These are phyloP conservation scores for Peromyscus polionotus DNA, from an alignment of 2,113 vertebrate species.

Conservation along the genomic window DNA sequence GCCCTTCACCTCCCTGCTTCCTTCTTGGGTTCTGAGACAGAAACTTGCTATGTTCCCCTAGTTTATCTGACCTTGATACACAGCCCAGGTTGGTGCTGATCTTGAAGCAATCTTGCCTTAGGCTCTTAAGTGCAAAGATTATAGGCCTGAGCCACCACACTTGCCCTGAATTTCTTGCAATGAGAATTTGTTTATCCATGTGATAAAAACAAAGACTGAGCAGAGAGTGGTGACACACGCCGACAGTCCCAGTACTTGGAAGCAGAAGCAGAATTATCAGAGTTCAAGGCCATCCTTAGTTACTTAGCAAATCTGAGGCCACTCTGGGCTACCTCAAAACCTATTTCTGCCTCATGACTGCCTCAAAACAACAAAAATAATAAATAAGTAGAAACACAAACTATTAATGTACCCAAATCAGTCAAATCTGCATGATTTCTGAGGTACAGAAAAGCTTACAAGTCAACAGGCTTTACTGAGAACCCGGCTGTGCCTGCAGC, in stretches of 20 bases:
- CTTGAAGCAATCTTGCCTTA: not conserved
- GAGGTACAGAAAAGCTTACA: not conserved
- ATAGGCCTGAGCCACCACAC: not conserved
- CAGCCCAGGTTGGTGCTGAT: not conserved
- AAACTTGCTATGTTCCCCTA: not conserved
- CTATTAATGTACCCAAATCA: not conserved
- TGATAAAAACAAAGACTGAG: slow-evolving; percentile 12
- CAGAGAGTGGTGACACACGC: not conserved
- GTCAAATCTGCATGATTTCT: not conserved
- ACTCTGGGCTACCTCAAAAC: not conserved
- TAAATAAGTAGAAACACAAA: slow-evolving; percentile 34
- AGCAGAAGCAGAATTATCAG: not conserved
- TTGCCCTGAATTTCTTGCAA: not conserved
- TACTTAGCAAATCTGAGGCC: not conserved
- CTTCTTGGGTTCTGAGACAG: not conserved
- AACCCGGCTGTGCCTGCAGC: not conserved
- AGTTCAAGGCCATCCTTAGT: not conserved
- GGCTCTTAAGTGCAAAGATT: not conserved
- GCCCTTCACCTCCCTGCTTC: not conserved
- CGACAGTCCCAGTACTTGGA: not conserved
- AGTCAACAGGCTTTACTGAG: slow-evolving; percentile 15
- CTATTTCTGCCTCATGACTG: not conserved
- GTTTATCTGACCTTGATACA: not conserved
- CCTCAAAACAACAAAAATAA: not conserved
- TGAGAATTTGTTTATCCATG: slow-evolving; percentile 32